Percentiles rank a stretch among this genome's conserved stretches.
Conservation (phyloP, 2,113 vertebrate genomes). For the Clarias macrocephalus region DNA sequence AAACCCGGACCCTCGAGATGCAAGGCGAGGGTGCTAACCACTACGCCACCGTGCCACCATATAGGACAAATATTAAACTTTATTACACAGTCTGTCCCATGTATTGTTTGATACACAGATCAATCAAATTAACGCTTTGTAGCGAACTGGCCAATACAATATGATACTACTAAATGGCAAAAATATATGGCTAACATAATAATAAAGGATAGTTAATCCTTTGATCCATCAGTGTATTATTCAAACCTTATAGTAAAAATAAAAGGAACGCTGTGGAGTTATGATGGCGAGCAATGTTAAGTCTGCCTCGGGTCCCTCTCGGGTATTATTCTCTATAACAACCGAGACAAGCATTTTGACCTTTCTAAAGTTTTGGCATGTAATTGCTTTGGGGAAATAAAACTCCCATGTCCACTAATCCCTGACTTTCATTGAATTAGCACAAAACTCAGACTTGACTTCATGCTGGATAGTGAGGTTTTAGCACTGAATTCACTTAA, state of each 20-base stretch:
- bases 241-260: neutral
- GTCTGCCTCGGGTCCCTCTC: neutral
- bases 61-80: neutral
- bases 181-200: too few relatives aligned
- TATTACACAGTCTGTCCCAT: neutral
- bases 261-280: neutral
- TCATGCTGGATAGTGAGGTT: neutral
- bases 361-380: neutral
- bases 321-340: neutral
- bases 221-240: neutral
- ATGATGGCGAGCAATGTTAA: neutral
- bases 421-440: neutral
- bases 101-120: neutral
- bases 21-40: too few relatives aligned
- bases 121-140: neutral
- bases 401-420: neutral
- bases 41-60: too few relatives aligned
- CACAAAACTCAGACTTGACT: neutral
- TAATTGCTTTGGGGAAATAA: slow-evolving; percentile 11
- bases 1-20: too few relatives aligned
- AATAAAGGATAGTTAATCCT: neutral
- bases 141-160: neutral
- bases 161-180: neutral
- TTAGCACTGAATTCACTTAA: neutral
- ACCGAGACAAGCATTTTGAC: neutral